Evolutionary conservation across 2,113 vertebrate species (phyloP), one percentile per base, ranked within the genome.

Genomic region (Cynoglossus semilaevis): DNA sequence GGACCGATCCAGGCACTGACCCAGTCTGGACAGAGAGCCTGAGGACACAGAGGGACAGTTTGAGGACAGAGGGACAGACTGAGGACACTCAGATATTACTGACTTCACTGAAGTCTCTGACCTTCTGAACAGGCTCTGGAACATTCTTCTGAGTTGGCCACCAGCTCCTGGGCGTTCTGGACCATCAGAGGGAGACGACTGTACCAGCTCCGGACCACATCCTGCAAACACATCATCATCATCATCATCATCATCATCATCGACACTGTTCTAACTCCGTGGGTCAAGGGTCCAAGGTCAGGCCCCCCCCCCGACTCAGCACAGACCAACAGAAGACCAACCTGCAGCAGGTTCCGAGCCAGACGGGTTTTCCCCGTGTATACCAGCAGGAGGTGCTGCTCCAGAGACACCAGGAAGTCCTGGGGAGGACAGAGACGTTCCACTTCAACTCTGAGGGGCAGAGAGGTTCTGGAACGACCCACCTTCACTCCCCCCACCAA

Each of bases 321-420:
- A 42, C 41, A 49, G 12, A 49, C 47, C 11, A 29, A 13, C 14
- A 3, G 2, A 4, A 9, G 29, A 2, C 44, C 46, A 6, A 98
- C 97, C 94, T 99, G 97, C 51, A 99, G 92, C 73, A 99, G 87
- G 74, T 99, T 99, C 4, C 94, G 93, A 1, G 97, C 96, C 74
- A 99, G 87, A 1, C 96, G 92, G 0, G 96, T 99, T 71, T 97
- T 97, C 8, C 96, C 97, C 0, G 97, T 99, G 79, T 98, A 99
- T 14, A 99, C 92, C 82, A 99, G 86, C 57, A 98, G 89, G 60
- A 98, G 80, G 67, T 94, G 97, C 58, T 92, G 79, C 0, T 91
- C 92, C 75, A 99, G 87, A 37, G 77, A 91, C 47, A 75, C 77
- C 16, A 86, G 40, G 68, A 98, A 97, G 58, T 90, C 84, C 0